Conservation (phyloP, 2,113 vertebrate genomes). For the Electrona antarctica region DNA sequence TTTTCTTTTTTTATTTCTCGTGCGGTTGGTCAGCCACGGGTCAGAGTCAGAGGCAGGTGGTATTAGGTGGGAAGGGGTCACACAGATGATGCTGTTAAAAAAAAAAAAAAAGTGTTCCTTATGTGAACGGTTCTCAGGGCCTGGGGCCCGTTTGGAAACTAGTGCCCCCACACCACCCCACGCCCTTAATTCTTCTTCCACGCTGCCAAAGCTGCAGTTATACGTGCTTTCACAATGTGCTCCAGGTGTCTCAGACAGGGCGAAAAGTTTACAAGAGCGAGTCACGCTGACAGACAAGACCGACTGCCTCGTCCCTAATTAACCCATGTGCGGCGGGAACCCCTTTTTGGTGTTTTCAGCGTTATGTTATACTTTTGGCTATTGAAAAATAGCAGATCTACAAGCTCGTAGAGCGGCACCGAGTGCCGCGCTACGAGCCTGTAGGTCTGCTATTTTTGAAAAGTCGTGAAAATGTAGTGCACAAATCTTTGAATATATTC, state of each 20-base stretch:
- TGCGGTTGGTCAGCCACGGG: conserved; percentile 53
- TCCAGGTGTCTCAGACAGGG: conserved; percentile 33
- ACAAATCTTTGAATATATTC: too few relatives aligned
- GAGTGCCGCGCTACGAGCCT: too few relatives aligned
- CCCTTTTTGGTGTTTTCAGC: too few relatives aligned
- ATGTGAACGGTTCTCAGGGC: conserved; percentile 45
- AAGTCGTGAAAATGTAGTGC: too few relatives aligned
- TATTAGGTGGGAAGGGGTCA: conserved; percentile 38
- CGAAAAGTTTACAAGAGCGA: conserved; percentile 20
- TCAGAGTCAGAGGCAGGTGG: conserved; percentile 36
- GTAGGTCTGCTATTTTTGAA: too few relatives aligned
- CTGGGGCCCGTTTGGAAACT: conserved; percentile 45
- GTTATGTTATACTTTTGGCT: too few relatives aligned
- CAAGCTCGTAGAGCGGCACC: too few relatives aligned
- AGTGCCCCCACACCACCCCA: conserved; percentile 5
- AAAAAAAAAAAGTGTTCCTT: conserved; percentile 26
- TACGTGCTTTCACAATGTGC: conserved; percentile 20
- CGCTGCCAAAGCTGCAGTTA: conserved; percentile 19
- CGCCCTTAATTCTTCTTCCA: neutral
- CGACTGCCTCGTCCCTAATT: conserved; percentile 14
- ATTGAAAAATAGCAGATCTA: too few relatives aligned
- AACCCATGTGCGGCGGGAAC: too few relatives aligned
- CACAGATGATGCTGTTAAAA: conserved; percentile 26
- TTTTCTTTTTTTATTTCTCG: conserved; percentile 6
- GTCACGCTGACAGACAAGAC: conserved; percentile 21